Evolutionary conservation across 2,797 vertebrate genomes (phyloP), one percentile per base, ranked within the genome.

Genomic region (Fundulus diaphanus): DNA sequence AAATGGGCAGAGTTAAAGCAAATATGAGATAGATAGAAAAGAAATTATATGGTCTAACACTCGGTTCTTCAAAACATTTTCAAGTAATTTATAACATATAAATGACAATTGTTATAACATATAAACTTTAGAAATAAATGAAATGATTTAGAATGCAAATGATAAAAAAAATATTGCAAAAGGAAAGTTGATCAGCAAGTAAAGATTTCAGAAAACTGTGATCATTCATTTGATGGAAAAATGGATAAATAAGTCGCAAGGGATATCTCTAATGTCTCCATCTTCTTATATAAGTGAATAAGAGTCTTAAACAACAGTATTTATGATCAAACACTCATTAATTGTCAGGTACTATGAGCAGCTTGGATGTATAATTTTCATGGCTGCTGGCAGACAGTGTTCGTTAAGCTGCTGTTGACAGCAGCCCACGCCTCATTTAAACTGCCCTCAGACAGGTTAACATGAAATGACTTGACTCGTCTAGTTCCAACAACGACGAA

Each of bases 341-440:
- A 44, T 46, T 79, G n/a, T 72, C 8, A 67, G 35, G 52, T 13
- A 11, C 37, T 18, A 51, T 22, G 33, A 15, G 7, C 73, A 51
- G 57, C 68, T 61, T 59, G 56, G 31, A 78, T 79, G 85, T 85
- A 86, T 78, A 81, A 82, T 82, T 81, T 78, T 65, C n/a, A 85
- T 61, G 1, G 68, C 74, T 42, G 68, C 56, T 85, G 81, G 77
- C 82, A 82, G 73, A 78, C 27, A 61, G 13, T 77, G 72, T 74
- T 69, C 46, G 57, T 77, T 77, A 86, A n/a, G 74, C 73, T 15
- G 52, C 63, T 42, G 48, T 29, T 82, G 80, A 80, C 81, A 84
- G 82, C 73, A 72, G 67, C 63, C 52, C 66, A n/a, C 81, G 44
- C 61, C 61, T 82, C 29, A 42, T 35, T n/a, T 84, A 74, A 87